These are phyloP conservation scores for Triops longicaudatus DNA, from an alignment of 1,140 invertebrate genomes.

Conservation along the genomic window DNA sequence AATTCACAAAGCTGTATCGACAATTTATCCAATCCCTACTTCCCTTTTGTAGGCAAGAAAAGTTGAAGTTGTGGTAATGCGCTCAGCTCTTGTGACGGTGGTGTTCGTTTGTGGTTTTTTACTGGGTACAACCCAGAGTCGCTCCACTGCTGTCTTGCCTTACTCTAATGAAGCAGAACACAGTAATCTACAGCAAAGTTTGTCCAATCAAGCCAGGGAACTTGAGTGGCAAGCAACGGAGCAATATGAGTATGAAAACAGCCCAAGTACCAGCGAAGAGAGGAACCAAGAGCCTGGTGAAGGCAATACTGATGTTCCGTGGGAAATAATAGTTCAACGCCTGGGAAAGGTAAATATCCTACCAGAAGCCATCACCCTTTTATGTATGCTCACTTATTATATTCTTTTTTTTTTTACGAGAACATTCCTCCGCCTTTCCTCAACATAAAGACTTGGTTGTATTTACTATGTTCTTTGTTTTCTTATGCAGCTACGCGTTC, in stretches of 20 bases:
- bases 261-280: not conserved
- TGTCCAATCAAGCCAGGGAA: not conserved
- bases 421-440: not conserved
- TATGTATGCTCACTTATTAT: not conserved
- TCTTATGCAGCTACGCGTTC: not conserved
- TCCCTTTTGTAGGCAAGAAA: not conserved
- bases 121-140: conserved; percentile 10
- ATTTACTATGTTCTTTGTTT: not conserved
- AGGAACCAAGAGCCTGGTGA: not conserved
- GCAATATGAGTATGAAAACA: not conserved
- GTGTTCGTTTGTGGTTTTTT: not conserved
- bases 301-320: not conserved
- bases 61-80: conserved; percentile 7
- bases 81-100: not conserved
- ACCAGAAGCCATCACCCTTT: not conserved
- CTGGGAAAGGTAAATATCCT: conserved; percentile 10
- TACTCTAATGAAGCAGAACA: not conserved
- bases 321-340: not conserved
- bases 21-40: not conserved
- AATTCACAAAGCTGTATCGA: not conserved
- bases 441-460: not conserved
- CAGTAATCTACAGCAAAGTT: not conserved
- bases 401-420: not conserved
- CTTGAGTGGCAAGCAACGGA: not conserved
- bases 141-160: not conserved